These are phyloP conservation scores for Psilanteris sp. DNA, from an alignment of 1,140 invertebrate genomes.

Conservation along the genomic window DNA sequence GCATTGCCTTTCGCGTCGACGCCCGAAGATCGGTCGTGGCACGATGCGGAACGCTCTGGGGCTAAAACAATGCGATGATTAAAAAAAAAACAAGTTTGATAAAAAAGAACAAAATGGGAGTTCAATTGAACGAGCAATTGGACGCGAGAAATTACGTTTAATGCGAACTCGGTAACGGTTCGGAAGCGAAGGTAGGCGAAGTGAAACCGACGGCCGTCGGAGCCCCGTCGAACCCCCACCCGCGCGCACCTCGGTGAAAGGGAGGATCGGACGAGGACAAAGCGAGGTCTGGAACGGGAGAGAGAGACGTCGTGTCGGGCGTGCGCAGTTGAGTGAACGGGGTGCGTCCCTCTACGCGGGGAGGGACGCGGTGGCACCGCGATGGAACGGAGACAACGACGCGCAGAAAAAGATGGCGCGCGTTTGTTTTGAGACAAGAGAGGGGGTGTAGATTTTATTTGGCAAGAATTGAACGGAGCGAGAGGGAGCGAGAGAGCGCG, in stretches of 20 bases:
- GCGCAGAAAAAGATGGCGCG: conserved; percentile 42
- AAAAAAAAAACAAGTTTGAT: too few species aligned
- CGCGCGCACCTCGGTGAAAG: too few species aligned
- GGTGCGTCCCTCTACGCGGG: too few species aligned
- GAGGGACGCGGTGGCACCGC: conserved; percentile 54
- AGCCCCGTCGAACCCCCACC: conserved; percentile 34
- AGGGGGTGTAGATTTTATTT: conserved; percentile 50
- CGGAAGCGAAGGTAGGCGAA: too few species aligned
- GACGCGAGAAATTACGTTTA: conserved; percentile 28
- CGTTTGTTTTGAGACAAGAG: conserved; percentile 42
- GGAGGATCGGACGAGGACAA: conserved; percentile 7
- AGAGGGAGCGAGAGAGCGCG: too few species aligned
- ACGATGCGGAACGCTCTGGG: too few species aligned
- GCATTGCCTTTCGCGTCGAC: too few species aligned
- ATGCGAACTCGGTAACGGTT: conserved; percentile 12
- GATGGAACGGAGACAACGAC: conserved; percentile 16
- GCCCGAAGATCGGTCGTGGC: too few species aligned
- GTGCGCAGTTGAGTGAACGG: neutral
- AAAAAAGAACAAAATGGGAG: too few species aligned
- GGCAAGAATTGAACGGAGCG: conserved; percentile 58
- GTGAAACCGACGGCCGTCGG: conserved; percentile 42
- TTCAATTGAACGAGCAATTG: too few species aligned
- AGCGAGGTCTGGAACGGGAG: conserved; percentile 6
- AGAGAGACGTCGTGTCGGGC: conserved; percentile 6
- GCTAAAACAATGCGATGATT: too few species aligned